These are phyloP conservation scores for Euleptes europaea DNA, from an alignment of 2,113 vertebrate species.

Conservation along the genomic window DNA sequence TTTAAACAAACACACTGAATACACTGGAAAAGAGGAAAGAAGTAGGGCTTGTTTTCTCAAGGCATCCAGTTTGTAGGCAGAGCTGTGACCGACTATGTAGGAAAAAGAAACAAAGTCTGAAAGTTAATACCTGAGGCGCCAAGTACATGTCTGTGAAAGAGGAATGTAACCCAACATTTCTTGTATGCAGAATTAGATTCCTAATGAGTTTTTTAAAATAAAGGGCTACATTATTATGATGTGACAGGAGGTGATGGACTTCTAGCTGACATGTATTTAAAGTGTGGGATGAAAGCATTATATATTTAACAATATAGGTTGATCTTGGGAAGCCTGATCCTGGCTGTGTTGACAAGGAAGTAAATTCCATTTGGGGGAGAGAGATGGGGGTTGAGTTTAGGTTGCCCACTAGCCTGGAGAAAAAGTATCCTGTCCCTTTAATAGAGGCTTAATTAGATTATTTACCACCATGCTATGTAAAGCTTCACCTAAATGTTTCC, in stretches of 20 bases:
- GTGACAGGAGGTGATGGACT: conserved; percentile 14
- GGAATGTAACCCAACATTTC: conserved; percentile 65
- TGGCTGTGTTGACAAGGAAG: neutral
- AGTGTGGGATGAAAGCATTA: rapidly evolving
- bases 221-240: conserved; percentile 35
- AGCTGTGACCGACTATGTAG: conserved; percentile 53
- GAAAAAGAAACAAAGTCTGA: conserved; percentile 77
- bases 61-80: conserved; percentile 57
- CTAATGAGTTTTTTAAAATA: conserved; percentile 42
- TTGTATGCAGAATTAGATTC: conserved; percentile 57
- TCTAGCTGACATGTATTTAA: neutral
- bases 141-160: conserved; percentile 65
- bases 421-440: too few relatives aligned
- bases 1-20: neutral
- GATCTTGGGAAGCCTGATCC: neutral
- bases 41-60: conserved; percentile 64
- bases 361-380: neutral
- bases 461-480: too few relatives aligned
- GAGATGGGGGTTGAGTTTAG: too few relatives aligned
- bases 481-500: too few relatives aligned
- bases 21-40: conserved; percentile 43
- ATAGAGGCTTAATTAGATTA: too few relatives aligned
- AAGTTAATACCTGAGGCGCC: conserved; percentile 74
- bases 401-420: too few relatives aligned
- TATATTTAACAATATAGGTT: neutral